Evolutionary conservation across 53 echinoderm and acorn worm genomes (phyloP).

Genomic region (Holothuria leucospilota): DNA sequence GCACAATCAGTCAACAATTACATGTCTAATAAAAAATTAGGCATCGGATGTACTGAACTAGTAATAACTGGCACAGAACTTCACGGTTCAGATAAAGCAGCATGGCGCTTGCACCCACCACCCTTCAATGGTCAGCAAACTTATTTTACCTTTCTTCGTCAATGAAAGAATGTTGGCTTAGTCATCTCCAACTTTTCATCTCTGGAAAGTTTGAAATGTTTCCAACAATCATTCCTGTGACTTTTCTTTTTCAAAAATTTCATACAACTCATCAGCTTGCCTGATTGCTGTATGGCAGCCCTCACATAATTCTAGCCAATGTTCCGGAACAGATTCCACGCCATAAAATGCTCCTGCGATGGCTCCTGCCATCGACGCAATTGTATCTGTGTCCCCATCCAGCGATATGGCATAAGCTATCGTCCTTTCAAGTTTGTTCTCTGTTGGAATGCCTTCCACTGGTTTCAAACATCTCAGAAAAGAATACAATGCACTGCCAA

Average conservation of each 20-base stretch:
- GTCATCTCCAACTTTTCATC: too few relatives aligned
- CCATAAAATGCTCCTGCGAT: conserved; percentile 95
- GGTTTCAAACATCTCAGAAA: conserved; percentile 80
- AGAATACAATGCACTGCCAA: conserved; percentile 81
- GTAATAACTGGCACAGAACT: too few relatives aligned
- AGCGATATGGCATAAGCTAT: conserved; percentile 89
- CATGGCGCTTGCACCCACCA: too few relatives aligned
- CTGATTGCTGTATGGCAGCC: conserved; percentile 67
- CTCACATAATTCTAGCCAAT: conserved; percentile 83
- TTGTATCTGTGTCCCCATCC: conserved; percentile 96
- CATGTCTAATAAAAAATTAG: too few relatives aligned
- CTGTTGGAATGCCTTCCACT: conserved; percentile 51
- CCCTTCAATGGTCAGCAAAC: too few relatives aligned
- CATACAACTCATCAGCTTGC: conserved; percentile 76
- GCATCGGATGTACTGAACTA: too few relatives aligned
- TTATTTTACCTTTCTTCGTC: too few relatives aligned
- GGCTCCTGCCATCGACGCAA: conserved; percentile 96
- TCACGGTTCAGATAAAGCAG: too few relatives aligned
- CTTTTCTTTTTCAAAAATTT: conserved; percentile 40
- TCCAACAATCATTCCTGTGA: too few relatives aligned
- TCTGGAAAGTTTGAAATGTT: too few relatives aligned
- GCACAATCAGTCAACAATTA: too few relatives aligned
- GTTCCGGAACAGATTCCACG: conserved; percentile 63
- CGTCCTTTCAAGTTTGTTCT: conserved; percentile 80
- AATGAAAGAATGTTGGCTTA: too few relatives aligned